Evolutionary conservation across 2,888 invertebrate genomes (phyloP).

Genomic region (Meganola albula): DNA sequence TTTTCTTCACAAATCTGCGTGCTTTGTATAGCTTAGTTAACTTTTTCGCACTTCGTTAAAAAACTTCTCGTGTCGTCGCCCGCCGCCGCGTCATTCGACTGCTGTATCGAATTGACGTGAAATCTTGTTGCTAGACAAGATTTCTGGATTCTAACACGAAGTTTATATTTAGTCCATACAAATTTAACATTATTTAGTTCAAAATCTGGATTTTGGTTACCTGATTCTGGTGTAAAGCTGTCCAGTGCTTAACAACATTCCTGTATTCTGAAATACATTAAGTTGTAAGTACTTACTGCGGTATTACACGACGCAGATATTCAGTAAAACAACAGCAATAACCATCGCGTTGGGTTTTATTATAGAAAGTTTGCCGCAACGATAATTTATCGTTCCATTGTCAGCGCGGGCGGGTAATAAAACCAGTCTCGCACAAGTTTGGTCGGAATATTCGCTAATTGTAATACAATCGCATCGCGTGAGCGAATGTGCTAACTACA

Average conservation of each 20-base stretch:
- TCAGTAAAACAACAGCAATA: constrained; percentile 29
- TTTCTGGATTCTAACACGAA: constrained; percentile 10
- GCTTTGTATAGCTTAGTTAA: constrained; percentile 50
- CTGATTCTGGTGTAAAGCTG: too few relatives aligned
- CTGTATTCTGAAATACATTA: too few relatives aligned
- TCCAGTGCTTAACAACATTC: too few relatives aligned
- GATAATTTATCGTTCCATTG: constrained; percentile 42
- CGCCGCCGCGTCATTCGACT: too few relatives aligned
- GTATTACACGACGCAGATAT: too few relatives aligned
- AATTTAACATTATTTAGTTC: constrained; percentile 24
- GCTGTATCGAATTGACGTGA: constrained; percentile 41
- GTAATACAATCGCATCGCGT: constrained; percentile 30
- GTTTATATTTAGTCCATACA: constrained; percentile 21
- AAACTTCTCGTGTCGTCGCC: too few relatives aligned
- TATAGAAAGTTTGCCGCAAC: constrained; percentile 30
- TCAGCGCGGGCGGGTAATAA: constrained; percentile 20
- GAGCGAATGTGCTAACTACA: constrained; percentile 30
- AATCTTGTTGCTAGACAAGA: constrained; percentile 33
- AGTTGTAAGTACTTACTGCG: too few relatives aligned
- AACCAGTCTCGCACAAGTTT: constrained; percentile 20
- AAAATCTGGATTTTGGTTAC: too few relatives aligned
- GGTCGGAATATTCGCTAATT: constrained; percentile 33
- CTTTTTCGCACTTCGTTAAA: constrained; percentile 56
- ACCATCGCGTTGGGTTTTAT: constrained; percentile 33
- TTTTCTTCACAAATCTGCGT: constrained; percentile 61